Evolutionary conservation across 2,113 vertebrate species (phyloP).

Genomic region (Hydrolagus affinis): DNA sequence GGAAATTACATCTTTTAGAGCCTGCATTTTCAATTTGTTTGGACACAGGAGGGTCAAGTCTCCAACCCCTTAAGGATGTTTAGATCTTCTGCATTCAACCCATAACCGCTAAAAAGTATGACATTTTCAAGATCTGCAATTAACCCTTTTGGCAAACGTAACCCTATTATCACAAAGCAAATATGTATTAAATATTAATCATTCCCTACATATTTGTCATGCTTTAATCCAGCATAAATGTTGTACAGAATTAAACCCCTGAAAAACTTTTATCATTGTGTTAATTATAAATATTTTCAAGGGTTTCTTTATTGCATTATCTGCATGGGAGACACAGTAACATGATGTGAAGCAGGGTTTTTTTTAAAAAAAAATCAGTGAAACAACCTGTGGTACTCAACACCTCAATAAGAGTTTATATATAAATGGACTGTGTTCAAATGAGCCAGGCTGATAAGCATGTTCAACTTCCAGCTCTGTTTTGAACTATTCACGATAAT

Average conservation of each 20-base stretch:
- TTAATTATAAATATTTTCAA: neutral
- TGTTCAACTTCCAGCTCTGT: no score
- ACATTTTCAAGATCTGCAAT: neutral
- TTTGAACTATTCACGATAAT: no score
- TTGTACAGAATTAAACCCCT: neutral
- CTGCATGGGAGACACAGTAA: neutral
- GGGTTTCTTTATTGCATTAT: no score
- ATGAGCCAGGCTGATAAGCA: no score
- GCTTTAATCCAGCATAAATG: neutral
- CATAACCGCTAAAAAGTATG: neutral
- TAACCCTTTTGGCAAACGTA: neutral
- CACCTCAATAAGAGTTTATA: neutral
- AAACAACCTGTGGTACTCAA: neutral
- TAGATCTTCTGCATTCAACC: neutral
- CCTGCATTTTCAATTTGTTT: slow-evolving; percentile 25
- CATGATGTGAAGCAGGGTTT: neutral
- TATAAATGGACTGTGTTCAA: neutral
- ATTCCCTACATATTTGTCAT: neutral
- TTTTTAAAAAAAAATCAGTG: neutral
- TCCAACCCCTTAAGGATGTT: slow-evolving; percentile 15
- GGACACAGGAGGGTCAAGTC: slow-evolving; percentile 24
- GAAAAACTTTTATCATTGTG: neutral
- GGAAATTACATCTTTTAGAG: slow-evolving; percentile 21
- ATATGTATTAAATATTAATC: neutral
- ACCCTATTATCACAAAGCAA: neutral